Percentiles rank a stretch among this genome's conserved stretches.
phyloP scores from a whole-genome alignment of 2,888 invertebrate species.

The Crioceris asparagi region DNA sequence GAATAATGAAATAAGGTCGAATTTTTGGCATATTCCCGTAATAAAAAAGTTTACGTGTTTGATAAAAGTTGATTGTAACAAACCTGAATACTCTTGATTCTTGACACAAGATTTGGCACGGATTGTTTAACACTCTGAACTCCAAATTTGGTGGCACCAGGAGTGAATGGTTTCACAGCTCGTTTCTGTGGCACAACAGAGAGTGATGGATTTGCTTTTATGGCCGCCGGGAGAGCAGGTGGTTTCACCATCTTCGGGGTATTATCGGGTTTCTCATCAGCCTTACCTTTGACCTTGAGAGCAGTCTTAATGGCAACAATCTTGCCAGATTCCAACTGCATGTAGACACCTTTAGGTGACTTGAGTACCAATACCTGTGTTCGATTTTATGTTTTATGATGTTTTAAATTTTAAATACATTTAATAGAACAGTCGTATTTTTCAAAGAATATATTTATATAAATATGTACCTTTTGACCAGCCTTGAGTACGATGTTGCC shows the following conservation, averaged over 20 bases:
- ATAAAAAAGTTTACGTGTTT: too few species aligned
- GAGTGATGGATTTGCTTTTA: conserved; percentile 51
- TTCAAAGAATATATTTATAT: too few species aligned
- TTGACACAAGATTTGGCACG: conserved; percentile 33
- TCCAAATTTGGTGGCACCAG: conserved; percentile 31
- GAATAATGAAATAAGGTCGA: too few species aligned
- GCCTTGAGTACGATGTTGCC: conserved; percentile 85
- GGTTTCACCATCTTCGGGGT: conserved; percentile 33
- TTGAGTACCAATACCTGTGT: conserved; percentile 74
- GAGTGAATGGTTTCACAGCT: conserved; percentile 29
- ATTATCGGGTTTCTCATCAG: conserved; percentile 9
- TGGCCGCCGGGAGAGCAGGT: conserved; percentile 24
- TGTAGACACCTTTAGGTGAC: conserved; percentile 92
- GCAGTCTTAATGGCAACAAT: conserved; percentile 85
- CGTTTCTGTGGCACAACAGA: conserved; percentile 44
- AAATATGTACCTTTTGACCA: conserved; percentile 55
- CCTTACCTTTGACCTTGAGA: conserved; percentile 52
- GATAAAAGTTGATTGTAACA: too few species aligned
- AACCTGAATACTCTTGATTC: conserved; percentile 31
- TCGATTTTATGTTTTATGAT: too few species aligned
- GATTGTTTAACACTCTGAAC: conserved; percentile 33
- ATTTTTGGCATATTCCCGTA: too few species aligned
- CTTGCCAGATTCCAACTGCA: conserved; percentile 88
- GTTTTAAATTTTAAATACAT: too few species aligned
- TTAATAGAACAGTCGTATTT: too few species aligned